Conservation (phyloP, 2,113 vertebrate species). For the Indicator indicator region DNA sequence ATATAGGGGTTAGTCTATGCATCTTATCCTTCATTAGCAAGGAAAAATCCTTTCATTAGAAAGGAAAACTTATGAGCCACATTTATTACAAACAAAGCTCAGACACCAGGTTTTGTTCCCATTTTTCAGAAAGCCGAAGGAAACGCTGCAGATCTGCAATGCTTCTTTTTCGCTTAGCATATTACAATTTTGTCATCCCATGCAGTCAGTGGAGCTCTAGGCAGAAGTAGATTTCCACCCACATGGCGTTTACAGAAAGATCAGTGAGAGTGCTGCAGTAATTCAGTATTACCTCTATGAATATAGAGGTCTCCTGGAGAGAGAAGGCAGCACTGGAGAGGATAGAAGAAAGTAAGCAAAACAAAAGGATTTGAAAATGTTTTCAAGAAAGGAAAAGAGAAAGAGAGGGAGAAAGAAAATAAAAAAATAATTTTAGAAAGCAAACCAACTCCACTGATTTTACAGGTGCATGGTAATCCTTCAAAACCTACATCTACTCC, state of each 20-base stretch:
- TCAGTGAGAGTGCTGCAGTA: not conserved
- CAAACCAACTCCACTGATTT: not conserved
- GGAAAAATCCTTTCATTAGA: not conserved
- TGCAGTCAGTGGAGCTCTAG: not conserved
- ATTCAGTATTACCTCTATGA: not conserved
- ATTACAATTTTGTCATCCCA: not conserved
- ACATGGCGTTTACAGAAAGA: not conserved
- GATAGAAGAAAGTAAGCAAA: not conserved
- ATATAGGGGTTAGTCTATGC: not conserved
- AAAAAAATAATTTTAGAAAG: not conserved
- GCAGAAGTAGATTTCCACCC: constrained; percentile 1
- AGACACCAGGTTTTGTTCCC: not conserved
- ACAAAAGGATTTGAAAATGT: not conserved
- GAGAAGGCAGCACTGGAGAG: not conserved
- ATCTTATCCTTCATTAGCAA: not conserved
- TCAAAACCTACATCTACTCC: not conserved
- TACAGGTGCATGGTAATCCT: not conserved
- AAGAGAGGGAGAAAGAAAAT: not conserved
- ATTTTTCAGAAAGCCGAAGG: constrained; percentile 5
- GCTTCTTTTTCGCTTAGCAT: not conserved
- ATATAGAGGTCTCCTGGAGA: not conserved
- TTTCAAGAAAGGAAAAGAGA: not conserved
- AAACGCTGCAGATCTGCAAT: not conserved
- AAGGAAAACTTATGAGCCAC: not conserved
- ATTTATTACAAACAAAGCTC: not conserved